Conservation (phyloP, 2,113 vertebrate species). For the Nerophis lumbriciformis region DNA sequence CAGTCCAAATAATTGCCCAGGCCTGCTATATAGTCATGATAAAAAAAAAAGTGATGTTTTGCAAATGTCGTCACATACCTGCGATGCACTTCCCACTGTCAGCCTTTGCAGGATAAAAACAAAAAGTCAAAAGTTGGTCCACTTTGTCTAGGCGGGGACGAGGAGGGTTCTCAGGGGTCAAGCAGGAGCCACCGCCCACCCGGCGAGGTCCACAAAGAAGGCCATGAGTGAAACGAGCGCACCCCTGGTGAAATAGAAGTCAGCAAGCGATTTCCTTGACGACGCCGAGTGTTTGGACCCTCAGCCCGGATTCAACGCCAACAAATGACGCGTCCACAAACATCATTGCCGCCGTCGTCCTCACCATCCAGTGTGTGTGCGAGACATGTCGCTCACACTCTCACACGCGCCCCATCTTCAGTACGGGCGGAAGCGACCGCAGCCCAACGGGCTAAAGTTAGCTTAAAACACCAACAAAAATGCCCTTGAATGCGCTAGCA, state of each 20-base stretch:
- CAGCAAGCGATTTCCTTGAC: conserved; percentile 35
- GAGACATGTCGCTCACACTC: background rate
- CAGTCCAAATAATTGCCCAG: too few relatives aligned
- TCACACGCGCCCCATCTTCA: too few relatives aligned
- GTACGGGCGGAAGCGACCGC: background rate
- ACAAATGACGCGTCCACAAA: conserved; percentile 26
- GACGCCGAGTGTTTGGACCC: conserved; percentile 30
- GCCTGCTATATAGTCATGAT: conserved; percentile 29
- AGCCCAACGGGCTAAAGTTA: conserved; percentile 44
- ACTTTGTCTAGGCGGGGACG: background rate
- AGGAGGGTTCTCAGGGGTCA: background rate
- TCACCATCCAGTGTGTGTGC: background rate
- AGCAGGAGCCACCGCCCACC: conserved; percentile 10
- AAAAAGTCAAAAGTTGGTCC: conserved; percentile 40
- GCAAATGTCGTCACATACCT: conserved; percentile 58
- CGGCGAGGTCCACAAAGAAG: conserved; percentile 15
- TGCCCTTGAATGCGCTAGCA: conserved; percentile 55
- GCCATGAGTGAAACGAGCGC: conserved; percentile 27
- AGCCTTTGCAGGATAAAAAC: conserved; percentile 11
- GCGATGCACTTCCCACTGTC: conserved; percentile 14
- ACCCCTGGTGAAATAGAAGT: conserved; percentile 22
- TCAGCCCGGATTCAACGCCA: conserved; percentile 25
- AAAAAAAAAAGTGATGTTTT: conserved; percentile 40
- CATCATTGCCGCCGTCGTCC: conserved; percentile 42
- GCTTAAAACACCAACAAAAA: conserved; percentile 42